Evolutionary conservation across 2,113 vertebrate species (phyloP).

Genomic region (Naja naja): DNA sequence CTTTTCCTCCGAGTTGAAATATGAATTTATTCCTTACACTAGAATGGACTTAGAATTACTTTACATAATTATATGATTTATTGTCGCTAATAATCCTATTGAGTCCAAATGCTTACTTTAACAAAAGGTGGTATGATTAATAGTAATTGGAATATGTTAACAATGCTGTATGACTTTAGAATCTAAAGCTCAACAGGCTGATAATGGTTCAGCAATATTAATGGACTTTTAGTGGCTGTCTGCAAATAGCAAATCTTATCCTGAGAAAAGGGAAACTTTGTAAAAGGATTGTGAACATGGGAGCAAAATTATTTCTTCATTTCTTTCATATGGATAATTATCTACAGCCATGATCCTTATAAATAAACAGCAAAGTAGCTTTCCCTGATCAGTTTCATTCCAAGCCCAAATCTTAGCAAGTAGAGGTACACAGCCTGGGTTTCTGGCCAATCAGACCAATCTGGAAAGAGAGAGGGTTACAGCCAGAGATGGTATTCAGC

Average conservation of each 20-base stretch:
- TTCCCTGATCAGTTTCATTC: background rate
- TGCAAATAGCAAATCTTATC: constrained; percentile 10
- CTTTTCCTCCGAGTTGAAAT: background rate
- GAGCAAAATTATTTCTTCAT: constrained; percentile 3
- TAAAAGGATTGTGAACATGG: constrained; percentile 13
- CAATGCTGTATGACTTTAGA: constrained; percentile 11
- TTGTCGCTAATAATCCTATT: constrained; percentile 1
- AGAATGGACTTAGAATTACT: background rate
- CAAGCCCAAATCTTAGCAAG: background rate
- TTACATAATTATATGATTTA: constrained; percentile 15
- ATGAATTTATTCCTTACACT: constrained; percentile 16
- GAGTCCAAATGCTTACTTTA: constrained; percentile 8
- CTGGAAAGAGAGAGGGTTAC: background rate
- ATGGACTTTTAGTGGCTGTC: constrained; percentile 13
- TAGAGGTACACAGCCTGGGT: background rate
- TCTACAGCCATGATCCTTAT: background rate
- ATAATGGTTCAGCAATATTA: constrained; percentile 27
- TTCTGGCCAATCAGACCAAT: background rate
- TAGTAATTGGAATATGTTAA: constrained; percentile 23
- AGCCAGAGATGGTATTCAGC: background rate
- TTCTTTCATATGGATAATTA: constrained; percentile 6
- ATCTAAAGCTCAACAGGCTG: constrained; percentile 16
- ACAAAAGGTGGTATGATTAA: constrained; percentile 16
- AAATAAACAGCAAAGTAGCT: background rate
- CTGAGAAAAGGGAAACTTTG: background rate